These are phyloP conservation scores for Panzeria rudis DNA, from an alignment of 2,888 invertebrate genomes.

Conservation along the genomic window DNA sequence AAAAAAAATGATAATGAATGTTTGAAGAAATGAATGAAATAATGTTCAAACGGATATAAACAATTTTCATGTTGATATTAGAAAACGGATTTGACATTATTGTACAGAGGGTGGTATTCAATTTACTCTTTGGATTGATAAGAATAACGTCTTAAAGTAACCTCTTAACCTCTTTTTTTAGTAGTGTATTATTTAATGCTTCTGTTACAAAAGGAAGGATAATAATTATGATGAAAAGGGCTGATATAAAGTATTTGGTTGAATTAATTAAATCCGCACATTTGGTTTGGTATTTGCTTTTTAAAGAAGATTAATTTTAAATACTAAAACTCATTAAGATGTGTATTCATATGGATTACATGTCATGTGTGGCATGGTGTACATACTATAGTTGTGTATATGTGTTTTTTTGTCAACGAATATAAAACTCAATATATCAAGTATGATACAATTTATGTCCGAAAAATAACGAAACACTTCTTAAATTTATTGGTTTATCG, in stretches of 20 bases:
- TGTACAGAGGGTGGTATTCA: constrained; percentile 65
- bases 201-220: constrained; percentile 43
- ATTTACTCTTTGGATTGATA: constrained; percentile 66
- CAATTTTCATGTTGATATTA: constrained; percentile 74
- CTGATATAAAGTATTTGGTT: constrained; percentile 53
- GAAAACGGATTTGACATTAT: constrained; percentile 72
- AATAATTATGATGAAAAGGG: constrained; percentile 54
- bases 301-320: not conserved
- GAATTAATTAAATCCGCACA: constrained; percentile 55
- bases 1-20: constrained; percentile 41
- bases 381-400: too few species aligned
- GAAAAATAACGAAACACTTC: too few species aligned
- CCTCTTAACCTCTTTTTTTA: constrained; percentile 40
- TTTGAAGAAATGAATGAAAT: constrained; percentile 52
- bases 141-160: constrained; percentile 65
- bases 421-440: too few species aligned
- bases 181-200: not conserved
- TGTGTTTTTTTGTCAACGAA: too few species aligned
- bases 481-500: too few species aligned
- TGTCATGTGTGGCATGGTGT: too few species aligned
- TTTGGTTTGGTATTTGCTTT: constrained; percentile 26
- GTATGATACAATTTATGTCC: too few species aligned
- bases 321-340: constrained; percentile 10
- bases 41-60: constrained; percentile 73
- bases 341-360: too few species aligned